Base-by-base conservation (phyloP, 30 jellyfish, hydroid and myxozoan species). In the Morbakka virulenta region DNA sequence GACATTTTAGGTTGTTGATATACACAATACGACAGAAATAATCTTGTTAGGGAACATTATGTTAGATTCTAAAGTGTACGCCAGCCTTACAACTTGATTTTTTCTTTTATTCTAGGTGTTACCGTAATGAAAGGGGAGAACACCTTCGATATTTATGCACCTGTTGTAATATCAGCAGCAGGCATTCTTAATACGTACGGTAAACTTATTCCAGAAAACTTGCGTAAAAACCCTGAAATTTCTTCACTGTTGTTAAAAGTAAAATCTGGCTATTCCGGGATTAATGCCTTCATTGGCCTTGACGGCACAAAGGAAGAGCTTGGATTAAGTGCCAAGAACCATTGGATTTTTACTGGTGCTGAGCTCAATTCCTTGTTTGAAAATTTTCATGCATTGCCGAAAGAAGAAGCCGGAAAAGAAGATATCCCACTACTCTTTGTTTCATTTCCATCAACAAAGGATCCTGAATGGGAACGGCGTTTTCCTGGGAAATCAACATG, bases 381-480 rank as follows among this genome's bases (percentile, higher is more conserved):
- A 1, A 84, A 77, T 2, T 90, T 66, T 67, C 27, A 83, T 80
- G 71, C 80, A 13, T 64, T 84, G 48, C 48, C 84, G 33, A 84
- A 73, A 0, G 87, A 74, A 12, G 82, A 77, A 33, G 96, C 90
- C 12, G 98, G 91, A 1, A 49, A 82, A n/a, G 57, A 34, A 23
- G 98, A 90, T 36, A 78, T 90, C 64, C 98, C 98, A 35, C 36
- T 90, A 84, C 74, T 90, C 66, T 90, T 90, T 64, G 79, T 90
- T 47, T 90, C 98, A 9, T 90, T 90, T 57, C 98, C 98, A n/a
- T 90, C 98, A 14, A 47, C 98, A 25, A 90, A 90, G 68, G 98
- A 90, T 72, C 95, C 98, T n/a, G 79, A 90, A 0, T 90, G 98
- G 98, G 85, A 84, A 47, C 79, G 71, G 25, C 87, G 98, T 12